These are phyloP conservation scores for Hemistola chrysoprasaria DNA, from an alignment of 2,888 invertebrate genomes.

Conservation along the genomic window DNA sequence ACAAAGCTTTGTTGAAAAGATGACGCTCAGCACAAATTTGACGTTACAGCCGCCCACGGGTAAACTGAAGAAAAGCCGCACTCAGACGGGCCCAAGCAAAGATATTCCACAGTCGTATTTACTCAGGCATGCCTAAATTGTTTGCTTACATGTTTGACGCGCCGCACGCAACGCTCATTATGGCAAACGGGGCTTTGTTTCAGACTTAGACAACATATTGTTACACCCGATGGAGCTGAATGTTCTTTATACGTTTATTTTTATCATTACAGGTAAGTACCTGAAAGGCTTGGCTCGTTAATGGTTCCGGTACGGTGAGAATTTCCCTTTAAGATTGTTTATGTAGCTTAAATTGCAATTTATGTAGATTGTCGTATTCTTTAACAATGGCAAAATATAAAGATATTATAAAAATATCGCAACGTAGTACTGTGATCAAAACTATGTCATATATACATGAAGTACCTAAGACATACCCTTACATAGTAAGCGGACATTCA, in stretches of 20 bases:
- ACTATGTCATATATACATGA: too few relatives aligned
- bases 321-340: constrained; percentile 59
- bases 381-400: constrained; percentile 28
- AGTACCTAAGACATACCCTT: constrained; percentile 24
- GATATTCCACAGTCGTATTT: constrained; percentile 80
- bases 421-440: too few relatives aligned
- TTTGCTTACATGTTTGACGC: constrained; percentile 82
- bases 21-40: constrained; percentile 71
- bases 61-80: constrained; percentile 63
- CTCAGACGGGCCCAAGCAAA: constrained; percentile 67
- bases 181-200: constrained; percentile 73
- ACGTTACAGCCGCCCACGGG: constrained; percentile 64
- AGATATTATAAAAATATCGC: too few relatives aligned
- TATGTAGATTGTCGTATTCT: constrained; percentile 35
- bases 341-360: constrained; percentile 32
- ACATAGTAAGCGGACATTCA: constrained; percentile 67
- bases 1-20: constrained; percentile 75
- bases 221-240: constrained; percentile 70
- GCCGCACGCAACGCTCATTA: constrained; percentile 80
- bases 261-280: constrained; percentile 77
- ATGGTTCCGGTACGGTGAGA: constrained; percentile 64
- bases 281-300: constrained; percentile 56
- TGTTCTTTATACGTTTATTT: constrained; percentile 74
- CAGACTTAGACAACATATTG: constrained; percentile 75
- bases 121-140: constrained; percentile 80